phyloP scores from a whole-genome alignment of 2,888 invertebrate species.

The Drosophila rellima region DNA sequence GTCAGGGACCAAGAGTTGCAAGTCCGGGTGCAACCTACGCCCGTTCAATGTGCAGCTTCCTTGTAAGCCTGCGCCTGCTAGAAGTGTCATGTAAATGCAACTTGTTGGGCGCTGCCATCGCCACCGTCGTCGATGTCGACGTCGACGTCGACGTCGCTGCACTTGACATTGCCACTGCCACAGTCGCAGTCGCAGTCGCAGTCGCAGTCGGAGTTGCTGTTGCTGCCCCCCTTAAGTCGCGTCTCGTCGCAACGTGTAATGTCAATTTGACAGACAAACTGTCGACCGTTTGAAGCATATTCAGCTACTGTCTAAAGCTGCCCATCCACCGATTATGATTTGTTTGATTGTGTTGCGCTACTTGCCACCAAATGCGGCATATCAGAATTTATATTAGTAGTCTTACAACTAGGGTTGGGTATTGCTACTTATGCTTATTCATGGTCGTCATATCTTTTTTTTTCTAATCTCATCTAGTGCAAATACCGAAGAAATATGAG shows the following conservation, averaged over 20 bases:
- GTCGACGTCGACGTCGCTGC: slow-evolving; percentile 52
- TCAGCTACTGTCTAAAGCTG: slow-evolving; percentile 76
- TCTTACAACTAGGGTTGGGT: background rate
- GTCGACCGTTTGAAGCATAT: slow-evolving; percentile 78
- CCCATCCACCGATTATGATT: slow-evolving; percentile 73
- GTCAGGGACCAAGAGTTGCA: slow-evolving; percentile 19
- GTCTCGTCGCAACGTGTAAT: slow-evolving; percentile 66
- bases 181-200: slow-evolving; percentile 23
- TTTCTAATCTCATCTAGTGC: too few relatives aligned
- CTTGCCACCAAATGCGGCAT: slow-evolving; percentile 24
- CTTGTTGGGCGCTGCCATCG: slow-evolving; percentile 67
- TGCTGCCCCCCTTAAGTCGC: slow-evolving; percentile 6
- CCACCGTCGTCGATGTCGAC: slow-evolving; percentile 51
- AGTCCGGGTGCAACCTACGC: slow-evolving; percentile 49
- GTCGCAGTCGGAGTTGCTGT: background rate
- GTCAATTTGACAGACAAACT: slow-evolving; percentile 81
- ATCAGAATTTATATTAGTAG: background rate
- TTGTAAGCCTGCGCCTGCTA: slow-evolving; percentile 55
- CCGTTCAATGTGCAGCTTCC: slow-evolving; percentile 35
- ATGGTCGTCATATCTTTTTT: too few relatives aligned
- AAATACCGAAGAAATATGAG: too few relatives aligned
- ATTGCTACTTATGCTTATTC: too few relatives aligned
- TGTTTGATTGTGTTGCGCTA: slow-evolving; percentile 62
- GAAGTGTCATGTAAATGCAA: slow-evolving; percentile 76
- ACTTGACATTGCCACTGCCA: slow-evolving; percentile 56